Evolutionary conservation across 2,888 invertebrate species (phyloP), one percentile per base, ranked within the genome.

Genomic region (Archaeoteleia sp.): DNA sequence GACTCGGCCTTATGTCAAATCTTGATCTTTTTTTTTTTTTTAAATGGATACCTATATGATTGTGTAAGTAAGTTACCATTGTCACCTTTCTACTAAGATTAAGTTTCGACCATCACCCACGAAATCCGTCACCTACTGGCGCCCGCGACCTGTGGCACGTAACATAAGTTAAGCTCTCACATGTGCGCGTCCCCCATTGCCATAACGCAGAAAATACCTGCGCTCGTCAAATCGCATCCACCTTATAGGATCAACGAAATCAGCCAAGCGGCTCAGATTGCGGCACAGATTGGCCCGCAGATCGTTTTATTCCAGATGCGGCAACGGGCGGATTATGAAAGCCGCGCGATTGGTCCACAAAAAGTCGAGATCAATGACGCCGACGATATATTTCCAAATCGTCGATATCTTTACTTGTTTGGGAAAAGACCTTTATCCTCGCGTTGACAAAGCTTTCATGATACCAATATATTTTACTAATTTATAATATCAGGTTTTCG

Each of bases 161-260:
- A 51, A 37, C 35, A 13, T 37, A 62, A 45, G 51, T 35, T 49
- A 42, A 71, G 60, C 46, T 66, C 43, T 34, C 63, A 45, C 60
- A 46, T 71, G 62, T 49, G 27, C 55, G 53, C 42, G 35, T 58
- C 32, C 29, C 40, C 37, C 8, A 15, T 39, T 51, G 32, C 53
- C 43, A 39, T 45, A 73, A 61, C 49, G 57, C 58, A 60, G 62
- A 65, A 72, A 72, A 74, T 75, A 74, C 74, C 75, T 75, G 73
- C 68, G 65, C 74, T 70, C 71, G 71, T 75, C 76, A 76, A 74
- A 74, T 77, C 78, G 74, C 70, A 73, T 74, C 72, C 67, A 58
- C 71, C 77, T 81, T 84, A 84, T 82, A 83, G 83, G 83, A 84
- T 84, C 79, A 82, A 68, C 74, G 74, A 75, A 82, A 80, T 82